phyloP scores from a whole-genome alignment of 2,888 invertebrate species.

The Harpagoxenus sublaevis region DNA sequence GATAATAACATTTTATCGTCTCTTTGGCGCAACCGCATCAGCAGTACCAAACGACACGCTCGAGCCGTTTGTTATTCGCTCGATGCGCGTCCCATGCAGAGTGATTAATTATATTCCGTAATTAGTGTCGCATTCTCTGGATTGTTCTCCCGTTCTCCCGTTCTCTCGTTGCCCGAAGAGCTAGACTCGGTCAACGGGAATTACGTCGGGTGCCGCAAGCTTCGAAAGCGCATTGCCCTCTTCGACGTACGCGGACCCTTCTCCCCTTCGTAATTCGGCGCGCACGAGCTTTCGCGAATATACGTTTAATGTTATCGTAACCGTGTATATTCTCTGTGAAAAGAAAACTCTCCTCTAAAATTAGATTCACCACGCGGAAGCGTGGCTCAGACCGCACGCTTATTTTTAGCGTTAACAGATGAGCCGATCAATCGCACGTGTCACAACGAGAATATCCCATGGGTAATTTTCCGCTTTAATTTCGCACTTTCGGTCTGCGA shows the following conservation, averaged over 20 bases:
- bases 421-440: conserved; percentile 33
- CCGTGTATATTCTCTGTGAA: not conserved
- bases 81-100: conserved; percentile 52
- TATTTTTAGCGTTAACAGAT: conserved; percentile 33
- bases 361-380: conserved; percentile 14
- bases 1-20: conserved; percentile 36
- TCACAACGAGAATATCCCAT: conserved; percentile 10
- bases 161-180: conserved; percentile 7
- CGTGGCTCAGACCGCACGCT: not conserved
- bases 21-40: conserved; percentile 23
- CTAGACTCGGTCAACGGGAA: conserved; percentile 21
- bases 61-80: conserved; percentile 54
- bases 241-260: not conserved
- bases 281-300: not conserved
- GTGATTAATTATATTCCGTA: conserved; percentile 69
- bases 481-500: conserved; percentile 2
- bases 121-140: conserved; percentile 67
- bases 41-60: conserved; percentile 39
- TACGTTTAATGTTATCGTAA: not conserved
- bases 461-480: conserved; percentile 30
- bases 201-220: not conserved
- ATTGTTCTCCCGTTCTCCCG: conserved; percentile 58
- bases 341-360: conserved; percentile 15
- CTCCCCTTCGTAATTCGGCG: not conserved
- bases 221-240: not conserved